Conservation (phyloP, 2,888 invertebrate genomes). For the Maniola hyperantus region DNA sequence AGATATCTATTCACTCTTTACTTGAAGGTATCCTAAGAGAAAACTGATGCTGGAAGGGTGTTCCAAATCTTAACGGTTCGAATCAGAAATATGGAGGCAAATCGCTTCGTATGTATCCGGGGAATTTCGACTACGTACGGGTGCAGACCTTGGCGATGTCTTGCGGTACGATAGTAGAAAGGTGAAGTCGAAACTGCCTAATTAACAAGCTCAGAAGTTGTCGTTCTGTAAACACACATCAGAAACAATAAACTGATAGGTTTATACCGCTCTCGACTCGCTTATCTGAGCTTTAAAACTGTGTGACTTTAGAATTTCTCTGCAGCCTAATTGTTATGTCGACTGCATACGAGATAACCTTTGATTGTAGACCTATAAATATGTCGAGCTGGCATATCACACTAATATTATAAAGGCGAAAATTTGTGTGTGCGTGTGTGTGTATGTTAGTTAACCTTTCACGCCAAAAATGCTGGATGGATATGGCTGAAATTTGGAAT, state of each 20-base stretch:
- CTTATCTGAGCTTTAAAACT: constrained; percentile 54
- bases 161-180: no score
- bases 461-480: no score
- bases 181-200: neutral
- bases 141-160: no score
- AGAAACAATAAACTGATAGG: constrained; percentile 36
- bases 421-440: no score
- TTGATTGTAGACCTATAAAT: constrained; percentile 45
- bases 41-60: no score
- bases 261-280: constrained; percentile 32
- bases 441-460: neutral
- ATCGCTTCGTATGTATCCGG: no score
- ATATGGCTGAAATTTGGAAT: no score
- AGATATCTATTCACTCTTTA: no score
- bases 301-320: constrained; percentile 61
- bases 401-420: neutral
- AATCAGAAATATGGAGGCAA: no score
- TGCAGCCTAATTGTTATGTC: constrained; percentile 57
- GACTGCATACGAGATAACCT: constrained; percentile 62
- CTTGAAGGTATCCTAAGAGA: no score
- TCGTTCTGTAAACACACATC: constrained; percentile 23
- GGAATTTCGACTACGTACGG: no score
- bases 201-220: constrained; percentile 31
- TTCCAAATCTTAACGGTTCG: no score
- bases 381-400: constrained; percentile 18